Evolutionary conservation across 2,888 invertebrate genomes (phyloP).

Genomic region (Conus canariensis): DNA sequence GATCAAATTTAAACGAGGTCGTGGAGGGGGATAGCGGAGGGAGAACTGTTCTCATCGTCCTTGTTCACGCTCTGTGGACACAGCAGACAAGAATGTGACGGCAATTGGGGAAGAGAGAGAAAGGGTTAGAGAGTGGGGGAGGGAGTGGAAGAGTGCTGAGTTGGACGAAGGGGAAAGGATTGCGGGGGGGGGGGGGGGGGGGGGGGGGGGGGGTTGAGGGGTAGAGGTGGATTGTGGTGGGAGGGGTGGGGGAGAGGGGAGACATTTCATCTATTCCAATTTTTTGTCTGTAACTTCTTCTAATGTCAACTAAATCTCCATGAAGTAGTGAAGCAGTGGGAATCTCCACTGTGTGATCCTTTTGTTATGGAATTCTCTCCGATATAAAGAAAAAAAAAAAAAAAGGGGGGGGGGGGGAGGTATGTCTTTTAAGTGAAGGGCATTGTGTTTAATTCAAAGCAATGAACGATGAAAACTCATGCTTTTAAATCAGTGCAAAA

Average conservation of each 20-base stretch:
- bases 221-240: too few species aligned
- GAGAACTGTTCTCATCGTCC: neutral
- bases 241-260: neutral
- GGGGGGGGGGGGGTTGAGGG: too few species aligned
- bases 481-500: too few species aligned
- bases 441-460: too few species aligned
- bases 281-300: neutral
- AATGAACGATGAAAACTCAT: too few species aligned
- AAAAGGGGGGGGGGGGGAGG: too few species aligned
- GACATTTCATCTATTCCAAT: neutral
- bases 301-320: neutral
- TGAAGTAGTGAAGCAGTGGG: too few species aligned
- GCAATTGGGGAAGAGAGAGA: neutral
- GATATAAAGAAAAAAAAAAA: too few species aligned
- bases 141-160: neutral
- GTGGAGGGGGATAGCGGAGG: neutral
- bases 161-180: neutral
- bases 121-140: neutral
- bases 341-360: too few species aligned
- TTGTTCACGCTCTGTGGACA: neutral
- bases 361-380: too few species aligned
- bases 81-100: neutral
- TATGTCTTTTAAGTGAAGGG: too few species aligned
- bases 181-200: too few species aligned
- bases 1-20: neutral